Percentiles rank a stretch among this genome's conserved stretches.
Evolutionary conservation across 2,113 vertebrate genomes (phyloP).

Genomic region (Entomyzon cyanotis): DNA sequence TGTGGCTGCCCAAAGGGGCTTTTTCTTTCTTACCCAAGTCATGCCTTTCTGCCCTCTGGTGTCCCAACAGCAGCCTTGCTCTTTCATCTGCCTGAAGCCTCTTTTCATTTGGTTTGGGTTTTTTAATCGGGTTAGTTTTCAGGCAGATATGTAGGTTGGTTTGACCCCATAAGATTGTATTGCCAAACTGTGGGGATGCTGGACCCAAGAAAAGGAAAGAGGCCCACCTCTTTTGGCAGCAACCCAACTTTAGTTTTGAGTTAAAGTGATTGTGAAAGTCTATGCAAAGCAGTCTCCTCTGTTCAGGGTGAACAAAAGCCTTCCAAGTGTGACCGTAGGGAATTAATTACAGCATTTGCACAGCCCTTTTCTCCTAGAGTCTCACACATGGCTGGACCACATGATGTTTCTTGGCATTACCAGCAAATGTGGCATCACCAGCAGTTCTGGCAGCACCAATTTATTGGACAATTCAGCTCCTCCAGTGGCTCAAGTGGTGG

Average conservation of each 20-base stretch:
- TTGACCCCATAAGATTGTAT: not conserved
- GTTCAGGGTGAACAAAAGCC: not conserved
- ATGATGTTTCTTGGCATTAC: not conserved
- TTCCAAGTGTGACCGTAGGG: not conserved
- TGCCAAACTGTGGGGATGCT: not conserved
- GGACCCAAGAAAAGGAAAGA: not conserved
- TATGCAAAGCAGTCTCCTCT: not conserved
- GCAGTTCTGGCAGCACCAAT: not conserved
- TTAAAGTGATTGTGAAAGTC: not conserved
- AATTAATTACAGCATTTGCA: not conserved
- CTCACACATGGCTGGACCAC: not conserved
- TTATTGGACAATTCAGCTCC: not conserved
- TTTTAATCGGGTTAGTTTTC: not conserved
- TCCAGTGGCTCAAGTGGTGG: not conserved
- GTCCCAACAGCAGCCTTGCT: constrained; percentile 6
- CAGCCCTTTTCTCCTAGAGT: not conserved
- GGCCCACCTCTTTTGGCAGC: not conserved
- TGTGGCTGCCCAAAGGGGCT: not conserved
- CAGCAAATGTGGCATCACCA: not conserved
- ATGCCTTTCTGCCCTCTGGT: constrained; percentile 17
- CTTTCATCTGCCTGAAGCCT: not conserved
- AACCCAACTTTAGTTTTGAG: not conserved
- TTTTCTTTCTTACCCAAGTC: not conserved
- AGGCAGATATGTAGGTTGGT: not conserved
- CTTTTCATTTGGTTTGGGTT: not conserved